Percentiles rank a stretch among this genome's conserved stretches.
Evolutionary conservation across 2,797 vertebrate species (phyloP).

Genomic region (Sylvilagus floridanus): DNA sequence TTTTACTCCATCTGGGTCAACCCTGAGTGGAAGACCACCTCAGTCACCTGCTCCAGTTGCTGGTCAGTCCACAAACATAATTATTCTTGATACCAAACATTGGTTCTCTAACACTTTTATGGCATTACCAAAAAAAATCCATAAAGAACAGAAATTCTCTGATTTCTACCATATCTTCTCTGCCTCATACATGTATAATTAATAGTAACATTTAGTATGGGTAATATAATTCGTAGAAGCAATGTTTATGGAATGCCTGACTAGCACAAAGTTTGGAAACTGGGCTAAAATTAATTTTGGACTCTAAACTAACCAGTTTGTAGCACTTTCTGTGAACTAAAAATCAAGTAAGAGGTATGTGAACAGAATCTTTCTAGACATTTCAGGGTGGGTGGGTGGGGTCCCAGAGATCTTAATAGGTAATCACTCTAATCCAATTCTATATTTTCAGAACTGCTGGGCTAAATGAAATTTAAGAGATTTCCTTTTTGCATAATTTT

Average conservation of each 20-base stretch:
- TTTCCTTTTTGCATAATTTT: not conserved
- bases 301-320: not conserved
- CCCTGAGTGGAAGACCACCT: too few relatives aligned
- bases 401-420: not conserved
- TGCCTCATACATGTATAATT: constrained; percentile 44
- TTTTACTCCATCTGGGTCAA: not conserved
- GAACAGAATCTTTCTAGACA: not conserved
- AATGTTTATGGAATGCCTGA: constrained; percentile 71
- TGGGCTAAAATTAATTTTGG: constrained; percentile 14
- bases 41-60: not conserved
- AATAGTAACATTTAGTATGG: constrained; percentile 76
- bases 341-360: not conserved
- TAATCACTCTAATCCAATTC: not conserved
- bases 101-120: constrained; percentile 35
- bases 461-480: not conserved
- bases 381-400: too few relatives aligned
- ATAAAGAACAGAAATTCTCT: constrained; percentile 64
- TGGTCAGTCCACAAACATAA: not conserved
- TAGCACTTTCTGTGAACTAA: not conserved
- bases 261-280: constrained; percentile 29
- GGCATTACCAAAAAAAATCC: not conserved
- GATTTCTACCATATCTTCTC: not conserved
- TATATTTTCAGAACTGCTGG: not conserved
- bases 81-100: constrained; percentile 31
- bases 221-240: constrained; percentile 56